These are phyloP conservation scores for Phyllotreta striolata DNA, from an alignment of 2,888 invertebrate genomes.

Conservation along the genomic window DNA sequence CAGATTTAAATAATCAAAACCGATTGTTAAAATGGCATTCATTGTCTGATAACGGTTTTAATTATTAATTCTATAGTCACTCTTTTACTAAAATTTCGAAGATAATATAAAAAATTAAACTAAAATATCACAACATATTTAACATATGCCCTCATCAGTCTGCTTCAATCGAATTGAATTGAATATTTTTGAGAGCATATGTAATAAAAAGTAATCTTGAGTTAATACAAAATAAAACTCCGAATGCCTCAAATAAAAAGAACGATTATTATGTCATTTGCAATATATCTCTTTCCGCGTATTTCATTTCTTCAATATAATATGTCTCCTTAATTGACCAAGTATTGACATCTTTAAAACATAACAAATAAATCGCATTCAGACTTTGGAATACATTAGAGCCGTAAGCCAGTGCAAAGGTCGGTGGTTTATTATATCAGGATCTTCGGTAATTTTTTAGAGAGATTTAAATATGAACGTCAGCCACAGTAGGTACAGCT, in stretches of 20 bases:
- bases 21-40: conserved; percentile 6
- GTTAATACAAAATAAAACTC: conserved; percentile 5
- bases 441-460: background rate
- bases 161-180: conserved; percentile 31
- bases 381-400: conserved; percentile 23
- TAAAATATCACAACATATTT: conserved; percentile 40
- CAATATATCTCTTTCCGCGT: conserved; percentile 1
- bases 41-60: conserved; percentile 2
- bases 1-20: conserved; percentile 13
- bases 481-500: conserved; percentile 21
- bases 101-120: conserved; percentile 26
- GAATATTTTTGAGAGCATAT: conserved; percentile 38
- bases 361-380: conserved; percentile 19
- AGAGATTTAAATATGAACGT: conserved; percentile 21
- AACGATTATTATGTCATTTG: conserved; percentile 1
- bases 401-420: conserved; percentile 4
- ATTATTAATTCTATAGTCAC: background rate
- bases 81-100: conserved; percentile 11
- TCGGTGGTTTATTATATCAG: background rate
- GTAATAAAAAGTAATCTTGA: conserved; percentile 21
- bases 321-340: conserved; percentile 27
- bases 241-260: conserved; percentile 1
- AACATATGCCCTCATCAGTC: conserved; percentile 40
- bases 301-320: background rate
- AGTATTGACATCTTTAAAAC: conserved; percentile 28